These are phyloP conservation scores for Andricus curvator DNA, from an alignment of 2,888 invertebrate genomes.

Conservation along the genomic window DNA sequence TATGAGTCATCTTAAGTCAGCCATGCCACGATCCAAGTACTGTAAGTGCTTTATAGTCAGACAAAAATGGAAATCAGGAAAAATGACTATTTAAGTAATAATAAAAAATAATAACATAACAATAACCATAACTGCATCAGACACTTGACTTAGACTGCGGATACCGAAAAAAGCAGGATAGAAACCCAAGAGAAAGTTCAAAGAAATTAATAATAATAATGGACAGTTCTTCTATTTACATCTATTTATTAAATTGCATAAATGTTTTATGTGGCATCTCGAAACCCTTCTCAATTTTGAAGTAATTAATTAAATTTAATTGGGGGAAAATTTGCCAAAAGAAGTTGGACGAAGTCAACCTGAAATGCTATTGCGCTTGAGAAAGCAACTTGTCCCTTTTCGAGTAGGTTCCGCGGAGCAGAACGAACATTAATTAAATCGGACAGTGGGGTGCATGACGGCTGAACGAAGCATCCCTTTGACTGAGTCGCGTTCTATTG, in stretches of 20 bases:
- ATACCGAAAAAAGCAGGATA: too few species aligned
- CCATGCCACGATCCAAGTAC: too few species aligned
- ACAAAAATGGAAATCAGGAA: too few species aligned
- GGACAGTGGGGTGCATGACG: constrained; percentile 15
- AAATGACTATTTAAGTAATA: too few species aligned
- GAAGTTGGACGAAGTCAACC: constrained; percentile 11
- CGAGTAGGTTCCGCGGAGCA: constrained; percentile 5
- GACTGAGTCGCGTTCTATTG: constrained; percentile 36
- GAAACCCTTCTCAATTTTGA: background rate
- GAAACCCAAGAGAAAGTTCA: too few species aligned
- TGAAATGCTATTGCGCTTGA: constrained; percentile 24
- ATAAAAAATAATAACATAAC: too few species aligned
- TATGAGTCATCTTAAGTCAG: too few species aligned
- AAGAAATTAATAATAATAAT: too few species aligned
- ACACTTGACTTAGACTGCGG: too few species aligned
- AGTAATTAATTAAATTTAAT: background rate
- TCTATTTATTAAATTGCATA: background rate
- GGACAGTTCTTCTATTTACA: too few species aligned
- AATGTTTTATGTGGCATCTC: background rate
- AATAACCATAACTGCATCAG: too few species aligned
- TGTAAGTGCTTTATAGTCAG: too few species aligned
- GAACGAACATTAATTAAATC: constrained; percentile 39
- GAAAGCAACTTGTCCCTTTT: constrained; percentile 33
- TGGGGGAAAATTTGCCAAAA: constrained; percentile 1
- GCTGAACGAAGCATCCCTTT: constrained; percentile 36